Conservation (phyloP, 1,140 invertebrate species). For the Drosophila tsacasi region DNA sequence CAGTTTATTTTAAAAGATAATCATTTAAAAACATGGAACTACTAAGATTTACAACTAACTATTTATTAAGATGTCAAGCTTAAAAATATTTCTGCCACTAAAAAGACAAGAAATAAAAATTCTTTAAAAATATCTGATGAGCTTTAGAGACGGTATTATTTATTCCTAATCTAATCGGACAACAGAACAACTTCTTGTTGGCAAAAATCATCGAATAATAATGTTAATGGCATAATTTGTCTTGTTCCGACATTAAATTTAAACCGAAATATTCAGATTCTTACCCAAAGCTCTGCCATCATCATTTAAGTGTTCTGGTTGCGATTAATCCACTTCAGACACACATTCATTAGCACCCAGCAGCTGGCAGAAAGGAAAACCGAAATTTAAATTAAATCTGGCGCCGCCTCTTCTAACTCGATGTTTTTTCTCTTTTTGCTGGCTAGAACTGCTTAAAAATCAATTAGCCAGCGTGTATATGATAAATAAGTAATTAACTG, state of each 20-base stretch:
- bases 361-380: slow-evolving; percentile 36
- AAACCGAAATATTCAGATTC: not conserved
- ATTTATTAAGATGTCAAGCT: not conserved
- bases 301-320: slow-evolving; percentile 12
- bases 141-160: not conserved
- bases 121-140: not conserved
- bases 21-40: not conserved
- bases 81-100: not conserved
- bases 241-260: not conserved
- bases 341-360: slow-evolving; percentile 42
- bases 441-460: slow-evolving; percentile 68
- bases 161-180: not conserved
- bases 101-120: not conserved
- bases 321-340: slow-evolving; percentile 42
- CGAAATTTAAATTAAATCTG: slow-evolving; percentile 44
- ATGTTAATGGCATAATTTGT: slow-evolving; percentile 12
- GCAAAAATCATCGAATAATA: not conserved
- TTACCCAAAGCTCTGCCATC: slow-evolving; percentile 2
- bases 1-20: not conserved
- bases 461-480: slow-evolving; percentile 58
- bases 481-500: slow-evolving; percentile 74
- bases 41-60: not conserved
- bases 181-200: slow-evolving; percentile 4
- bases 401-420: slow-evolving; percentile 31
- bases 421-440: slow-evolving; percentile 12